A percentile compares a stretch with the other conserved stretches of the same genome.
phyloP scores from a whole-genome alignment of 1,140 invertebrate species.

The Popillia japonica region DNA sequence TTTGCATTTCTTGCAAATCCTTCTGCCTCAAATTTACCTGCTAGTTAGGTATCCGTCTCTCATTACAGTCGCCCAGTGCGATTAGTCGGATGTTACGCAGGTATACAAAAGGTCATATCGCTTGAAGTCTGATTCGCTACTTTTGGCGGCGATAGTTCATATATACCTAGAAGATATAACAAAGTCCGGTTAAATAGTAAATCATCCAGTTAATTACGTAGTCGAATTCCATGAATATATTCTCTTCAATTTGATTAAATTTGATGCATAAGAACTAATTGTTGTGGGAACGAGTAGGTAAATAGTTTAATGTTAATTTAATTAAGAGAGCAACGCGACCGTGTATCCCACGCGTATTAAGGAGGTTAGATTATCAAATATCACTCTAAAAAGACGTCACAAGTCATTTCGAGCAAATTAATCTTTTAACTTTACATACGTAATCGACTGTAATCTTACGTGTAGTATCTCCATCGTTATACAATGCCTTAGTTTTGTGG shows the following conservation, averaged over 20 bases:
- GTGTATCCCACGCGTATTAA: not conserved
- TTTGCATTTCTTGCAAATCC: too few species aligned
- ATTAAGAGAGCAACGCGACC: not conserved
- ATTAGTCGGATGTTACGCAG: too few species aligned
- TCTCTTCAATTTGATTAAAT: not conserved
- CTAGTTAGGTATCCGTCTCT: too few species aligned
- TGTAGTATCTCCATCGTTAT: not conserved
- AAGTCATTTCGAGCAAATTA: not conserved
- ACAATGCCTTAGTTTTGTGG: not conserved
- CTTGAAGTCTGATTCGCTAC: too few species aligned
- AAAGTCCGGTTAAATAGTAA: too few species aligned
- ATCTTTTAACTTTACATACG: not conserved
- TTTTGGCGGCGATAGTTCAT: too few species aligned
- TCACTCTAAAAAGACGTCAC: not conserved
- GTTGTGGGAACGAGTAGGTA: not conserved
- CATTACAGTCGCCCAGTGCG: too few species aligned
- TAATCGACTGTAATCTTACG: conserved; percentile 8
- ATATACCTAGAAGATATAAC: too few species aligned
- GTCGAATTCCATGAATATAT: not conserved
- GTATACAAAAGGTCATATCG: too few species aligned
- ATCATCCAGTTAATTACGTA: not conserved
- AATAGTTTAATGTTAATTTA: not conserved
- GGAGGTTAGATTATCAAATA: not conserved
- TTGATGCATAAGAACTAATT: not conserved
- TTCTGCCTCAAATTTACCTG: too few species aligned